Evolutionary conservation across 2,113 vertebrate genomes (phyloP).

Genomic region (Deroptyus accipitrinus): DNA sequence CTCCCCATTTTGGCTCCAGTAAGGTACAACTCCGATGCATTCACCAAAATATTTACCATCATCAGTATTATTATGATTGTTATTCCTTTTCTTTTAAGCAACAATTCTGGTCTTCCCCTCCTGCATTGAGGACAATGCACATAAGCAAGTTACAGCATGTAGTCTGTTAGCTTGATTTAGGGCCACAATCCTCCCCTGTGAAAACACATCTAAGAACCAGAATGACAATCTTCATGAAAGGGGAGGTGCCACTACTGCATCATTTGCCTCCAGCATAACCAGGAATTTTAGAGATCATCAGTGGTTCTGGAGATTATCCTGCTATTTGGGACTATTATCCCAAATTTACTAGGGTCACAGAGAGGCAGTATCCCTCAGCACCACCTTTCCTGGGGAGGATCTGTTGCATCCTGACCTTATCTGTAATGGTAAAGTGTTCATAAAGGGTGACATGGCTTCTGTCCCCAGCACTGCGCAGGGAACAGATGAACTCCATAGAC

Average conservation of each 20-base stretch:
- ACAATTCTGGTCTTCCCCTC: too few relatives aligned
- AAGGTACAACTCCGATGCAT: accelerated
- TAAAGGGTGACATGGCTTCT: not conserved
- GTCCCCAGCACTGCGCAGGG: not conserved
- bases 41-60: too few relatives aligned
- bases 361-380: not conserved
- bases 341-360: not conserved
- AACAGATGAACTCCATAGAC: not conserved
- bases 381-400: not conserved
- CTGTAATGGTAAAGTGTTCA: not conserved
- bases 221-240: not conserved
- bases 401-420: not conserved
- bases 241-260: not conserved
- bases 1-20: not conserved
- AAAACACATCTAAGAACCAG: not conserved
- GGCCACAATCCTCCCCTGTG: not conserved
- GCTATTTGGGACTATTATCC: not conserved
- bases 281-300: not conserved
- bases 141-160: too few relatives aligned
- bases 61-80: accelerated
- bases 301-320: not conserved
- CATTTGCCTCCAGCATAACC: not conserved
- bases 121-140: not conserved
- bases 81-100: not conserved
- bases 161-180: not conserved